These are phyloP conservation scores for Anguilla obscura DNA, from an alignment of 2,797 vertebrate genomes.

Conservation along the genomic window DNA sequence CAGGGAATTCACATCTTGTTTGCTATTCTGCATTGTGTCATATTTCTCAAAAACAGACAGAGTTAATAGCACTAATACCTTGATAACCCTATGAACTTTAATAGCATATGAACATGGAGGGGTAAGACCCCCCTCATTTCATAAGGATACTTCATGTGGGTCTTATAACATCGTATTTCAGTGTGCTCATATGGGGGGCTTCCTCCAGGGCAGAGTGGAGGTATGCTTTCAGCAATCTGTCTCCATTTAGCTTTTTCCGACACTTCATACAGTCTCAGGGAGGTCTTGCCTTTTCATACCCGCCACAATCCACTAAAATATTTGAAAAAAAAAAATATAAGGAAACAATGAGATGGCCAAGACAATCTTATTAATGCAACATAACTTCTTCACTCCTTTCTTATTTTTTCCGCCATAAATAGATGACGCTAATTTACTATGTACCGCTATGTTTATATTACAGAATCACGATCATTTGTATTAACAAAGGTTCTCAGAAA, in stretches of 20 bases:
- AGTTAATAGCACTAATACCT: not conserved
- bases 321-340: not conserved
- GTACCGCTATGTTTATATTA: not conserved
- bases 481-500: not conserved
- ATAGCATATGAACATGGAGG: not conserved
- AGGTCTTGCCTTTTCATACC: not conserved
- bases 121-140: constrained; percentile 22
- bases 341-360: not conserved
- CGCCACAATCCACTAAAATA: not conserved
- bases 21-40: not conserved
- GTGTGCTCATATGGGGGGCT: constrained; percentile 24
- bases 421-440: not conserved
- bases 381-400: not conserved
- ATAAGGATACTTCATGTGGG: constrained; percentile 26
- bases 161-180: constrained; percentile 36
- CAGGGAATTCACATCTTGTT: not conserved
- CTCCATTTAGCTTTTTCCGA: constrained; percentile 38
- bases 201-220: constrained; percentile 25
- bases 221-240: constrained; percentile 36
- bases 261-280: constrained; percentile 31
- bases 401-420: not conserved
- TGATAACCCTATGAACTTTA: constrained; percentile 24
- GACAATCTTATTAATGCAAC: not conserved
- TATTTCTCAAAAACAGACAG: not conserved
- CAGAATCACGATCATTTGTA: not conserved